Evolutionary conservation across 2,888 invertebrate species (phyloP).

Genomic region (Agriotes lineatus): DNA sequence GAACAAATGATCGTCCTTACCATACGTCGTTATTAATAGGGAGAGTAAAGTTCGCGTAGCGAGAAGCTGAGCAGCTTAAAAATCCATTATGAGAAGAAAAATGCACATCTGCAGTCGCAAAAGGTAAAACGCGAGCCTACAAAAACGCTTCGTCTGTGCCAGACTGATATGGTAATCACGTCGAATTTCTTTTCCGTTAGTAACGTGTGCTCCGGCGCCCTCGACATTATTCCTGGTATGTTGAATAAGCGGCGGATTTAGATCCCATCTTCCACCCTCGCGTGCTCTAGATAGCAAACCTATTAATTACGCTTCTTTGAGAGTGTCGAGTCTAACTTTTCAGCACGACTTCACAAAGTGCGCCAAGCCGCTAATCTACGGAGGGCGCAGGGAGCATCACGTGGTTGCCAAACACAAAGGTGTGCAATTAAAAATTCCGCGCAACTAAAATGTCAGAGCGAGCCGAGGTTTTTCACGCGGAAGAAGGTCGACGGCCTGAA

Average conservation of each 20-base stretch:
- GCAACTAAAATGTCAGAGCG: too few species aligned
- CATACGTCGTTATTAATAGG: too few species aligned
- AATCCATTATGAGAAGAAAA: too few species aligned
- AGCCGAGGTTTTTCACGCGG: too few species aligned
- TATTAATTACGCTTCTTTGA: background rate
- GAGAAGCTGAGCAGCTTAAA: too few species aligned
- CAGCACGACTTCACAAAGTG: background rate
- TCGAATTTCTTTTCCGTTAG: background rate
- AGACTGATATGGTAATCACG: background rate
- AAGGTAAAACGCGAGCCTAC: background rate
- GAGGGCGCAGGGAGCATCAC: too few species aligned
- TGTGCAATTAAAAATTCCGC: too few species aligned
- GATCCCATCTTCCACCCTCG: background rate
- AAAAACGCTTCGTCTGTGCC: background rate
- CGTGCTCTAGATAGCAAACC: background rate
- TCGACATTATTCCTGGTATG: background rate
- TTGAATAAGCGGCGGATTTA: constrained; percentile 6
- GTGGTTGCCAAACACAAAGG: too few species aligned
- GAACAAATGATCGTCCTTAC: too few species aligned
- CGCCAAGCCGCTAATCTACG: background rate
- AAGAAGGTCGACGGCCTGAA: too few species aligned
- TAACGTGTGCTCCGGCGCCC: background rate
- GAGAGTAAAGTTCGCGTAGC: too few species aligned
- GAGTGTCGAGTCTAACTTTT: background rate
- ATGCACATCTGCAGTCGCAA: too few species aligned